Base-by-base conservation (phyloP, 2,888 invertebrate species). In the Hemithea aestivaria region DNA sequence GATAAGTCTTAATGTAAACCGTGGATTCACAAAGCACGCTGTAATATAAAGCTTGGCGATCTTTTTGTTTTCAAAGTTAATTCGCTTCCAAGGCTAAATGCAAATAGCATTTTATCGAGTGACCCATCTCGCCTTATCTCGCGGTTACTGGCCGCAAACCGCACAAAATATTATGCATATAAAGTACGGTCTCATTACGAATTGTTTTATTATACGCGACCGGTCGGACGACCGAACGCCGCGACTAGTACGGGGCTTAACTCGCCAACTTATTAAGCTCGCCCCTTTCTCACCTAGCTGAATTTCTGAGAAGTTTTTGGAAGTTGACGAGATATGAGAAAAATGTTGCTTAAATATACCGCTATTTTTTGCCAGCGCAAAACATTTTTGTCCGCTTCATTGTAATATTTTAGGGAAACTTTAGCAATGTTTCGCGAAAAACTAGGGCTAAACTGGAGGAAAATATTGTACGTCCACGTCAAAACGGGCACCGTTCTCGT, bases 201-300 rank as follows among this genome's bases (percentile, higher is more conserved):
- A 44, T 44, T 44, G 44, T 40, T 44, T 44, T 44, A 39, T 44
- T 39, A 39, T 40, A 29, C 32, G 39, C 36, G 33, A 33, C 33
- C 33, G 27, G 35, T 35, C 32, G 30, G 26, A 28, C 20, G 20
- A 10, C 16, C 10, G 21, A 24, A 31, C 26, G 34, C 20, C 26
- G 35, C 21, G 35, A 20, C 20, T 26, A 27, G 10, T 20, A 16
- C 1, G 10, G n/a, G 31, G 23, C 33, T 43, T 46, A 34, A 38
- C 24, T 36, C 20, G 10, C 10, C n/a, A 23, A 33, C 6, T 29
- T 35, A 42, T 26, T 32, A 34, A 34, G 23, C 37, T 35, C 23
- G 22, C 30, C 37, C 38, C 16, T 41, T 41, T 41, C 30, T 32
- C 41, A 39, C 38, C 38, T 25, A 28, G 25, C 25, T n/a, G n/a